Conservation (phyloP, 2,888 invertebrate genomes). For the Leptopterna dolabrata region DNA sequence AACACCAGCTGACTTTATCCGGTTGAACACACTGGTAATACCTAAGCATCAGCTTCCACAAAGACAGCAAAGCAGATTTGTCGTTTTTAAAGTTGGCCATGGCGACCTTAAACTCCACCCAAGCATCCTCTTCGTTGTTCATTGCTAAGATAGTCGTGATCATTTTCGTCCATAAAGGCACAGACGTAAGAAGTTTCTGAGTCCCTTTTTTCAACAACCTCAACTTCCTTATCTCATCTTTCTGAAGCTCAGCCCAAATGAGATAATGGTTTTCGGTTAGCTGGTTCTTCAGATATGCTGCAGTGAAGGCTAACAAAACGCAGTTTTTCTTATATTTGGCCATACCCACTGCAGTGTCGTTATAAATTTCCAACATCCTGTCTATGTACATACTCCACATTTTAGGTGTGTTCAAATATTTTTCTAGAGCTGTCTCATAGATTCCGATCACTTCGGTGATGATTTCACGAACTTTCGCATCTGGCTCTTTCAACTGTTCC, state of each 20-base stretch:
- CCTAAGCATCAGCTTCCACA: slow-evolving; percentile 68
- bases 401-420: slow-evolving; percentile 18
- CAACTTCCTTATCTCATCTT: slow-evolving; percentile 38
- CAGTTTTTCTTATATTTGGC: slow-evolving; percentile 69
- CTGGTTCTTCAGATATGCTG: slow-evolving; percentile 68
- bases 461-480: neutral
- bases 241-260: slow-evolving; percentile 25
- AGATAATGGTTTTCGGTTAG: slow-evolving; percentile 70
- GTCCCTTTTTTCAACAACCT: slow-evolving; percentile 67
- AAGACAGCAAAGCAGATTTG: slow-evolving; percentile 60
- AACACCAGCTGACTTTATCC: slow-evolving; percentile 65
- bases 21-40: slow-evolving; percentile 62
- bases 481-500: slow-evolving; percentile 9
- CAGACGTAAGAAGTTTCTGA: slow-evolving; percentile 68
- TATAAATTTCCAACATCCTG: slow-evolving; percentile 69
- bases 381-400: slow-evolving; percentile 68
- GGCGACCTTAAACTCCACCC: slow-evolving; percentile 12
- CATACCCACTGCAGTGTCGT: slow-evolving; percentile 71
- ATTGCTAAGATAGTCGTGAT: neutral
- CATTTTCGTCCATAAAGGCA: slow-evolving; percentile 68
- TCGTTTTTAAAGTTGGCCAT: neutral
- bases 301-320: slow-evolving; percentile 69
- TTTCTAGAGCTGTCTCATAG: neutral
- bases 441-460: slow-evolving; percentile 25
- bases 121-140: slow-evolving; percentile 20